Evolutionary conservation across 2,888 invertebrate species (phyloP).

Genomic region (Drosophila paucipuncta): DNA sequence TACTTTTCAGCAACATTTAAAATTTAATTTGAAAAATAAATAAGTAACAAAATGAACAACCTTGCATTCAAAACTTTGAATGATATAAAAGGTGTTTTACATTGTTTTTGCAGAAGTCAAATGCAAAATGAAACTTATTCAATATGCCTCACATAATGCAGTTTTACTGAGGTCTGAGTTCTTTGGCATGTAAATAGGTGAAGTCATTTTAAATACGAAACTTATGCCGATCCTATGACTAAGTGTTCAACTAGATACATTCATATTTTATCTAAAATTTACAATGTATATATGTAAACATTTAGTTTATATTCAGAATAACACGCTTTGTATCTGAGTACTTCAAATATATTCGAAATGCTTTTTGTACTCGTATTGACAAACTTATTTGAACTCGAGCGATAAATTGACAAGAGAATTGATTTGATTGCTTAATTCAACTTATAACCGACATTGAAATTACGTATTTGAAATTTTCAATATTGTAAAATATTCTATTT

Average conservation of each 20-base stretch:
- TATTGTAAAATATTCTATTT: conserved; percentile 15
- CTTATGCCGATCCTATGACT: conserved; percentile 9
- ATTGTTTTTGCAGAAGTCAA: not conserved
- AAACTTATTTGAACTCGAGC: conserved; percentile 33
- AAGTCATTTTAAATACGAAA: not conserved
- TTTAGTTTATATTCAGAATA: conserved; percentile 67
- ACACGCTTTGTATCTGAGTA: conserved; percentile 67
- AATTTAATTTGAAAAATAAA: not conserved
- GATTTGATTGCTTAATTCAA: conserved; percentile 29
- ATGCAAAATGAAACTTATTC: conserved; percentile 3
- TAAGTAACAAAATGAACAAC: not conserved
- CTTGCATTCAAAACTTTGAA: not conserved
- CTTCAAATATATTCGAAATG: conserved; percentile 44
- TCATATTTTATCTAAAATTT: conserved; percentile 10
- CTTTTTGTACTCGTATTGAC: conserved; percentile 44
- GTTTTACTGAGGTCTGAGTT: not conserved
- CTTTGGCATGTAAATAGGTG: conserved; percentile 29
- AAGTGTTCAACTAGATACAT: conserved; percentile 4
- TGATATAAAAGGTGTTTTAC: not conserved
- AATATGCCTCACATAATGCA: not conserved
- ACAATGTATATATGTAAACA: conserved; percentile 4
- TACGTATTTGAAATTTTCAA: conserved; percentile 33
- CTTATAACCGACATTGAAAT: conserved; percentile 28
- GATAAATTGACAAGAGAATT: conserved; percentile 65
- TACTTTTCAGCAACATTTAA: conserved; percentile 7